A percentile compares a stretch with the other conserved stretches of the same genome.
phyloP scores from a whole-genome alignment of 2,888 invertebrate species.

The Disparrhopalites patrizii region DNA sequence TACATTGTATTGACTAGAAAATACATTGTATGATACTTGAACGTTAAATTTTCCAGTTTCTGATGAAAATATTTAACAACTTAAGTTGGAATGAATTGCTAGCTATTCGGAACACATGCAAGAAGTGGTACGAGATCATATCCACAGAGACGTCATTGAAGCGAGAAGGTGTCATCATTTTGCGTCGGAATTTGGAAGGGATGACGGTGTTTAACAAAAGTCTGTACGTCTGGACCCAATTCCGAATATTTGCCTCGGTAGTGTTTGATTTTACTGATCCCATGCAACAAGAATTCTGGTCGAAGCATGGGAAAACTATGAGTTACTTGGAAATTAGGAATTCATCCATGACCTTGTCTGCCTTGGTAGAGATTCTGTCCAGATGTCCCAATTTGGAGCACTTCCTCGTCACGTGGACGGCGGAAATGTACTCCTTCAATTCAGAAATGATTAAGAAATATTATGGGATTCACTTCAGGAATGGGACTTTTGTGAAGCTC shows the following conservation, averaged over 20 bases:
- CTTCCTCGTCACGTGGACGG: constrained; percentile 39
- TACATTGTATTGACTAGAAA: too few relatives aligned
- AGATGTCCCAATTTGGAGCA: constrained; percentile 40
- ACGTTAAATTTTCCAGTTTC: constrained; percentile 30
- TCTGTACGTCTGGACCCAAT: constrained; percentile 41
- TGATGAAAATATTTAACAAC: constrained; percentile 36
- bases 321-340: constrained; percentile 39
- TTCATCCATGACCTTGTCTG: constrained; percentile 39
- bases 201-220: constrained; percentile 39
- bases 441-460: constrained; percentile 46
- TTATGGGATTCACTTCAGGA: constrained; percentile 42
- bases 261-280: constrained; percentile 40
- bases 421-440: constrained; percentile 39
- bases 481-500: constrained; percentile 40
- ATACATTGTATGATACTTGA: too few relatives aligned
- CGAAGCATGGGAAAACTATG: constrained; percentile 41
- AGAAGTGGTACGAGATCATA: constrained; percentile 42
- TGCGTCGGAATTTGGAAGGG: constrained; percentile 32
- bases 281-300: constrained; percentile 42
- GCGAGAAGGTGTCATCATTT: constrained; percentile 30
- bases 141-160: constrained; percentile 29
- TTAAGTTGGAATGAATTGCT: constrained; percentile 45
- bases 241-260: constrained; percentile 33
- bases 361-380: constrained; percentile 40
- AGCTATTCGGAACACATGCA: constrained; percentile 36